Conservation (phyloP, 2,888 invertebrate species). For the Lymantria dispar region DNA sequence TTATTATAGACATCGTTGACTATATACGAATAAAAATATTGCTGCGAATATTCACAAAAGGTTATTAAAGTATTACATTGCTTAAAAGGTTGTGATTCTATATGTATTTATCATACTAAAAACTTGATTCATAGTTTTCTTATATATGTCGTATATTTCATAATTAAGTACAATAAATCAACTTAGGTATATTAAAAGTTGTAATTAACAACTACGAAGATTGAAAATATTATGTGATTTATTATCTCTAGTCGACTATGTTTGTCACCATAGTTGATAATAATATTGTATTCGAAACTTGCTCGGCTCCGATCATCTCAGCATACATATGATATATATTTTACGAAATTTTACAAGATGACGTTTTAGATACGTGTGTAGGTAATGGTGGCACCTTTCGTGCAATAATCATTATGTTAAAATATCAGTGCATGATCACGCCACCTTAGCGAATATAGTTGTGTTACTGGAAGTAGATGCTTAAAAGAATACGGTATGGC, state of each 20-base stretch:
- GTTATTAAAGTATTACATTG: background rate
- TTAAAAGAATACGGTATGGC: no score
- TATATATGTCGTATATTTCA: no score
- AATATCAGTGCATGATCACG: no score
- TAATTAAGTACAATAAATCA: no score
- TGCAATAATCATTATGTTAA: no score
- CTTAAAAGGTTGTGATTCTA: background rate
- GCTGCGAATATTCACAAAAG: background rate
- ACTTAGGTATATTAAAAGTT: background rate
- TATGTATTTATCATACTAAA: background rate
- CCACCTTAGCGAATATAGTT: no score
- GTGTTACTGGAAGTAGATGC: no score
- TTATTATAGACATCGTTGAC: background rate
- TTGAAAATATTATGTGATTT: no score
- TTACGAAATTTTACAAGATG: slow-evolving; percentile 35
- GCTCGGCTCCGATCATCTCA: slow-evolving; percentile 33
- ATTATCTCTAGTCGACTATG: no score
- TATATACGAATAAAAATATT: background rate
- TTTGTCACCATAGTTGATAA: slow-evolving; percentile 1
- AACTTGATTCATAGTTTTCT: background rate
- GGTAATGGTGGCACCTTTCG: no score
- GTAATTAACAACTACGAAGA: background rate
- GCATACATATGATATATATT: slow-evolving; percentile 15
- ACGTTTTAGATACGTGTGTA: slow-evolving; percentile 28
- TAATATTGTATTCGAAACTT: slow-evolving; percentile 33